Evolutionary conservation across 35 echinoderm and acorn worm genomes (phyloP), one percentile per base, ranked within the genome.

Genomic region (Strongylocentrotus purpuratus): DNA sequence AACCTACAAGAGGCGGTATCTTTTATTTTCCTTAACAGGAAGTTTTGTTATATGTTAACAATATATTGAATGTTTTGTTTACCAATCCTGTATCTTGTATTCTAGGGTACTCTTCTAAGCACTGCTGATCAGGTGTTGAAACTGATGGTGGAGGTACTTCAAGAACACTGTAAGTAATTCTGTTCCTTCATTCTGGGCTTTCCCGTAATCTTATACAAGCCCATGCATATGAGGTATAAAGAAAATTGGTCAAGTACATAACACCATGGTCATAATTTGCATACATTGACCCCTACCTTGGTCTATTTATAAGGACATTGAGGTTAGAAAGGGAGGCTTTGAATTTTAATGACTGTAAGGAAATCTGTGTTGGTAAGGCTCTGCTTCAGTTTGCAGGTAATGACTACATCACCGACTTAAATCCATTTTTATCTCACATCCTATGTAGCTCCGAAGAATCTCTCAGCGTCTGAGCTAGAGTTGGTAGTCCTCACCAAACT

Each of bases 381-480:
- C 0, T 17, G 60, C 61, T 28, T 15, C 18, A 28, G 61, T 71
- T 4, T 71, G 25, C 61, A 25, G 61, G 5, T 25, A 71, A 18
- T 6, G 6, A 25, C 61, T 28, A 4, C 18, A 71, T 28, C 17
- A 28, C 65, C n/a, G 65, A 0, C 18, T 78, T 78, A 0, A n/a
- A 78, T 22, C 20, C n/a, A 0, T 41, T 89, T 45, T 10, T 45
- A 4, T 41, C 7, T 33, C 78, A 25, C 10, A 46, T 33, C 4
- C 46, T 33, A 0, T 91, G 20, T 71, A 97, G 98, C 78, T 2
- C 89, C 95, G 32, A 86, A 85, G 59, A 94, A 88, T n/a, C 95
- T 97, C 20, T 96, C 97, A 58, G 98, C 98, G 46, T 96, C 98
- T 71, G 98, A 99, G 94, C 93, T 99, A 33, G 98, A 99, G 31